Evolutionary conservation across 2,113 vertebrate genomes (phyloP), one percentile per base, ranked within the genome.

Genomic region (Hippolais icterina): DNA sequence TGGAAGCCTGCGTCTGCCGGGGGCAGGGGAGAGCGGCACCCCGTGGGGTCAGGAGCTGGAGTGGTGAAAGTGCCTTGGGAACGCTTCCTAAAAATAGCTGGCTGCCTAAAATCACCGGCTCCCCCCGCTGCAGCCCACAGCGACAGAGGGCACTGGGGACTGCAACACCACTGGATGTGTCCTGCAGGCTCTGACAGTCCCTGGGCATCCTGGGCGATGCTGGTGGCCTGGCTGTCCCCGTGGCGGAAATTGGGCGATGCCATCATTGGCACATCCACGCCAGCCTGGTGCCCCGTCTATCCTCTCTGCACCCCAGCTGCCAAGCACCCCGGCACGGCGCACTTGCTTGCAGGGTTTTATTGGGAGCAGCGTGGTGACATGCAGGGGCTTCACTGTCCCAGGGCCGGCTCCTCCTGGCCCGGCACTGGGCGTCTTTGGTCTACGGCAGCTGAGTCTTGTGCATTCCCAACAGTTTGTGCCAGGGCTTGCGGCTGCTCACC

Each of bases 361-460:
- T 65, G 41, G 94, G 87, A 61, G 17, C 60, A 61, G 75, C 5
- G 31, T 83, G 10, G 83, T 44, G 6, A 70, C 93, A 94, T 94
- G 91, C 95, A 78, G 80, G 89, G 84, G 78, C 74, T 79, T 96
- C 95, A 96, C 61, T 82, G 89, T 71, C 89, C 95, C 66, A 15
- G 70, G 66, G 93, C 87, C 2, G 91, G 87, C 74, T 96, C 81
- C 65, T 64, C 87, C 28, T 0, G 9, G 54, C 77, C 89, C 0
- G 5, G 65, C 85, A 65, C 85, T 1, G 29, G 63, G 46, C 28
- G 1, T 96, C 96, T 96, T 97, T 97, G 96, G 96, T 96, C 94
- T 93, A 49, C 1, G 54, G 84, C 82, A 76, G 89, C 93, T 65
- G 95, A 90, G 84, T 79, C 95, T 71, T 95, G 91, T 87, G 89